phyloP scores from a whole-genome alignment of 2,113 vertebrate genomes.

The Pandion haliaetus region DNA sequence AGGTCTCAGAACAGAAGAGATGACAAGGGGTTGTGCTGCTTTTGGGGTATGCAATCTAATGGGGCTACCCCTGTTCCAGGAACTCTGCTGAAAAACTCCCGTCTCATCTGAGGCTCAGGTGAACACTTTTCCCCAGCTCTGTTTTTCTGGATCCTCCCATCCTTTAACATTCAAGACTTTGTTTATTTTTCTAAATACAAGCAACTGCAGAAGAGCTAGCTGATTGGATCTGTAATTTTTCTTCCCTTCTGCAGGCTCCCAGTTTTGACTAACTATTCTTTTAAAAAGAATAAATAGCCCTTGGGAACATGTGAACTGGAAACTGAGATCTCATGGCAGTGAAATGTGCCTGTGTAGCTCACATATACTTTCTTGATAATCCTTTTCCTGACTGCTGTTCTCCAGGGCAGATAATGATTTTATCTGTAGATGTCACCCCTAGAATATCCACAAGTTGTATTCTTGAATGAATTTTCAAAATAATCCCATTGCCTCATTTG shows the following conservation, averaged over 20 bases:
- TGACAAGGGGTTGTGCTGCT: not conserved
- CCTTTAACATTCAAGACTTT: constrained; percentile 8
- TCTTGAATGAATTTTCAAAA: constrained; percentile 44
- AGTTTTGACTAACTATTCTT: constrained; percentile 47
- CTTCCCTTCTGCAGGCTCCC: not conserved
- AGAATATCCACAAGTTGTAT: constrained; percentile 29
- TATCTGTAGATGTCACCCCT: constrained; percentile 49
- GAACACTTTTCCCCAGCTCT: not conserved
- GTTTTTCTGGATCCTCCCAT: not conserved
- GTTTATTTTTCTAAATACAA: constrained; percentile 14
- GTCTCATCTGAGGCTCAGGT: not conserved
- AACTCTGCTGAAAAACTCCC: not conserved
- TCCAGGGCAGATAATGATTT: constrained; percentile 53
- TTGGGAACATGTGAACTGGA: constrained; percentile 51
- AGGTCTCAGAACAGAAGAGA: not conserved
- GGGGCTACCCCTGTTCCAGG: not conserved
- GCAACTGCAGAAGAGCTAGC: constrained; percentile 17
- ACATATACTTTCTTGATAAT: constrained; percentile 37
- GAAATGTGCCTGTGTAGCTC: constrained; percentile 35
- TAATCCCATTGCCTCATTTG: constrained; percentile 20
- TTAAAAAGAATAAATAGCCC: constrained; percentile 52
- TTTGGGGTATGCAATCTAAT: not conserved
- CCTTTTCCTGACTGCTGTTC: constrained; percentile 39
- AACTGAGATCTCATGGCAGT: constrained; percentile 36
- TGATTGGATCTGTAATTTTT: constrained; percentile 45